These are phyloP conservation scores for Dryoscopus gambensis DNA, from an alignment of 2,113 vertebrate species.

Conservation along the genomic window DNA sequence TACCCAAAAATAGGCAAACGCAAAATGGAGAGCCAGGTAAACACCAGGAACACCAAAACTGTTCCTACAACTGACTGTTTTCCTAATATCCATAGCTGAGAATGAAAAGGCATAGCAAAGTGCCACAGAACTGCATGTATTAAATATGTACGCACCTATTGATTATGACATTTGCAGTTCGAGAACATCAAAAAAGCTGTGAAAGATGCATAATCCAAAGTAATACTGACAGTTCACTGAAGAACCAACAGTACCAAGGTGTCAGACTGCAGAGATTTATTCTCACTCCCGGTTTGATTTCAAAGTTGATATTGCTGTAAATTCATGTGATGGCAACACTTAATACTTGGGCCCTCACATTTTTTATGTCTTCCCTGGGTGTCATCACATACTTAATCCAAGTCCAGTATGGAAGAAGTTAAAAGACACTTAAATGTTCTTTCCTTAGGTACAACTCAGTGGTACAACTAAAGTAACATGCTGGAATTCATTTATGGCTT, in stretches of 20 bases:
- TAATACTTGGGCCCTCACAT: not conserved
- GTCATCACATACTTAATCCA: not conserved
- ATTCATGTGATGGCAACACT: not conserved
- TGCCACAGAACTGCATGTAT: not conserved
- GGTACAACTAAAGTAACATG: not conserved
- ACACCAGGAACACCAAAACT: not conserved
- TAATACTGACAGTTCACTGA: not conserved
- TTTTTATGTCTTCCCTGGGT: not conserved
- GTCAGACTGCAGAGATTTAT: not conserved
- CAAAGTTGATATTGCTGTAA: not conserved
- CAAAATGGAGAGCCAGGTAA: not conserved
- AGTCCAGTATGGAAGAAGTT: not conserved
- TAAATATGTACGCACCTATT: not conserved
- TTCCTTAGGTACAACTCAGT: not conserved
- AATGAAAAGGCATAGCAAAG: not conserved
- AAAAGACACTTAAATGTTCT: not conserved
- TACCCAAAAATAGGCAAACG: not conserved
- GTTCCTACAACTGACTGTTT: not conserved
- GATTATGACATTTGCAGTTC: not conserved
- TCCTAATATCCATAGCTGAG: not conserved
- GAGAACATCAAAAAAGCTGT: not conserved
- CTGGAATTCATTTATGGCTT: not conserved
- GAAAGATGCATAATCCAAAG: not conserved
- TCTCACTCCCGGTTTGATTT: not conserved
- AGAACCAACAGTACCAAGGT: rapidly evolving